phyloP scores from a whole-genome alignment of 2,888 invertebrate species.

The Anoncus sp. region DNA sequence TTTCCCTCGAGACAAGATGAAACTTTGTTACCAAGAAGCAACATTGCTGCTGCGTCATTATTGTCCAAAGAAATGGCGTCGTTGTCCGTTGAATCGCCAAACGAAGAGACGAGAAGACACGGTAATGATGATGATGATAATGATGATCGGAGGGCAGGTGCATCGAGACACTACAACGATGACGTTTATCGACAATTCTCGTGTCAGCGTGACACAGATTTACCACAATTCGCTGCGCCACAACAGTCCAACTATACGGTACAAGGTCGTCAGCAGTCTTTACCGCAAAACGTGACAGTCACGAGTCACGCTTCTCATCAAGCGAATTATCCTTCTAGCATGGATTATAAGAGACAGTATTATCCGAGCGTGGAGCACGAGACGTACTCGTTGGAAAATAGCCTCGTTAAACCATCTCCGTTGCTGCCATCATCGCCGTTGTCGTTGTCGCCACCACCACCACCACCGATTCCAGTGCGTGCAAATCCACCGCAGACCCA shows the following conservation, averaged over 20 bases:
- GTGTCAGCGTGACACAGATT: constrained; percentile 58
- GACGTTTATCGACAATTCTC: constrained; percentile 37
- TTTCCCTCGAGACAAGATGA: constrained; percentile 21
- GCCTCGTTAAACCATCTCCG: constrained; percentile 21
- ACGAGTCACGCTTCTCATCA: constrained; percentile 31
- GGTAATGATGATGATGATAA: background rate
- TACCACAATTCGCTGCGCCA: background rate
- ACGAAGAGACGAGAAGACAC: constrained; percentile 2
- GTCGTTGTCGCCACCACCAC: too few relatives aligned
- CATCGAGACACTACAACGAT: constrained; percentile 17
- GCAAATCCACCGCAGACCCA: constrained; percentile 45
- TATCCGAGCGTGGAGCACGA: constrained; percentile 37
- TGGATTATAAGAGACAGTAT: constrained; percentile 49
- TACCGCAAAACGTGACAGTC: constrained; percentile 42
- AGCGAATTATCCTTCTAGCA: constrained; percentile 34
- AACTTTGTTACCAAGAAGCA: constrained; percentile 21
- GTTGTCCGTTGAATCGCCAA: background rate
- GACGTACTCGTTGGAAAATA: constrained; percentile 24
- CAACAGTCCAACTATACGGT: constrained; percentile 31
- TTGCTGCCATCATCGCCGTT: too few relatives aligned
- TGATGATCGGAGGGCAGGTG: background rate
- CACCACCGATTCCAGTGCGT: constrained; percentile 48
- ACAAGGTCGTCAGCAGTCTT: constrained; percentile 49
- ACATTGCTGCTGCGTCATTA: background rate
- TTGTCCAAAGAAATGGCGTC: constrained; percentile 6